Conservation (phyloP, 2,888 invertebrate genomes). For the Lamproptera curius region DNA sequence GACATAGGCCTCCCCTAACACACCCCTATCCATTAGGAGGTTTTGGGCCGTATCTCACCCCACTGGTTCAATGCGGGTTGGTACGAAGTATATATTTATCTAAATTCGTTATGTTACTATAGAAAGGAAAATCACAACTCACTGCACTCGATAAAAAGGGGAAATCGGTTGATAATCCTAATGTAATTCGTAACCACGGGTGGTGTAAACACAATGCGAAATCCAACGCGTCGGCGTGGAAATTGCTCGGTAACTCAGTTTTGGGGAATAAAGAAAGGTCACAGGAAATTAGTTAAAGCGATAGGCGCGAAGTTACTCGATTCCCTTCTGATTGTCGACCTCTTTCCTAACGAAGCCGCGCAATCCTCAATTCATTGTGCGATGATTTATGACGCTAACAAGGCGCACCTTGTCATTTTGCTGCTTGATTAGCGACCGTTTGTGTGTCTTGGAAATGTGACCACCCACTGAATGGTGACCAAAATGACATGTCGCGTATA, state of each 20-base stretch:
- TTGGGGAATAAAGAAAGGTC: conserved; percentile 16
- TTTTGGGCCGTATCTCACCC: too few species aligned
- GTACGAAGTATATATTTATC: too few species aligned
- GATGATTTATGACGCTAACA: conserved; percentile 5
- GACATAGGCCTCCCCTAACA: too few species aligned
- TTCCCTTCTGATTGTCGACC: conserved; percentile 26
- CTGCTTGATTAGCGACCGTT: not conserved
- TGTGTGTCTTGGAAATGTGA: too few species aligned
- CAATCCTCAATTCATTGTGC: conserved; percentile 9
- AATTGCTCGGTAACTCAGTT: conserved; percentile 16
- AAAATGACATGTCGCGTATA: too few species aligned
- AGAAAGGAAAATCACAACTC: too few species aligned
- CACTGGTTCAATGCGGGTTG: too few species aligned
- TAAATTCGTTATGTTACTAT: too few species aligned
- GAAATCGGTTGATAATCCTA: not conserved
- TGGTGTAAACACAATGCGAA: not conserved
- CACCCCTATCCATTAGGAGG: too few species aligned
- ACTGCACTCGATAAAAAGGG: too few species aligned
- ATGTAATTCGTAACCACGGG: not conserved
- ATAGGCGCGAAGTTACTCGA: conserved; percentile 19
- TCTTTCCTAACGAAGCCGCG: conserved; percentile 26
- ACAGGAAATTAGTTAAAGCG: conserved; percentile 19
- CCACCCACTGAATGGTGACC: too few species aligned
- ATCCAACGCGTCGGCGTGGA: conserved; percentile 4
- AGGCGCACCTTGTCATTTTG: conserved; percentile 2